Evolutionary conservation across 1,140 invertebrate species (phyloP).

Genomic region (Drosophila fuyamai): DNA sequence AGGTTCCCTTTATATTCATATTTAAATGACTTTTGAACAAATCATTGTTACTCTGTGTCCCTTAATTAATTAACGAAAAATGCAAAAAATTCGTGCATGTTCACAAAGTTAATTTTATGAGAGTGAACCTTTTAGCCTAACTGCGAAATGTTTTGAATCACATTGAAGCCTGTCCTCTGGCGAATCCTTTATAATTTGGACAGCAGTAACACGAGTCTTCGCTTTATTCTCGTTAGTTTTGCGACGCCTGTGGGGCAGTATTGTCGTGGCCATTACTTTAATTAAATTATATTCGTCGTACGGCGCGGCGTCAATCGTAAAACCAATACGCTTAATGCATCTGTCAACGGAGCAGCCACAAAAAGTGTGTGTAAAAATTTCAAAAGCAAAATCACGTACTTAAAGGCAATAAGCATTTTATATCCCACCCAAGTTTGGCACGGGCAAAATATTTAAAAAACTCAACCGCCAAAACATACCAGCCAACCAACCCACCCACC

Average conservation of each 20-base stretch:
- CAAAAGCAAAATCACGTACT: constrained; percentile 78
- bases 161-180: constrained; percentile 4
- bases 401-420: constrained; percentile 81
- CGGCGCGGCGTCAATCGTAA: constrained; percentile 62
- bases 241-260: constrained; percentile 23
- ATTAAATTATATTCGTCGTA: constrained; percentile 68
- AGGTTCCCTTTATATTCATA: no score
- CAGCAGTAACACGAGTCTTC: constrained; percentile 8
- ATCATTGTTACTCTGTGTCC: no score
- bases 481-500: constrained; percentile 9
- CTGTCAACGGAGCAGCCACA: constrained; percentile 31
- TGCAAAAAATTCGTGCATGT: neutral
- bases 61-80: neutral
- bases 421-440: constrained; percentile 39
- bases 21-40: no score
- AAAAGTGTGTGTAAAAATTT: constrained; percentile 41
- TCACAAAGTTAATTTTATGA: neutral
- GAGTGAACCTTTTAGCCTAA: neutral
- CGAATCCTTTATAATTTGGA: constrained; percentile 22
- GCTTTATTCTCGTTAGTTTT: constrained; percentile 30
- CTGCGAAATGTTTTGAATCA: constrained; percentile 12
- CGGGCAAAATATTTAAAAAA: constrained; percentile 14
- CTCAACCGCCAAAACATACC: constrained; percentile 11
- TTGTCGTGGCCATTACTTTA: constrained; percentile 67
- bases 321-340: constrained; percentile 77